Evolutionary conservation across 2,797 vertebrate genomes (phyloP), one percentile per base, ranked within the genome.

Genomic region (Siniperca obscura): DNA sequence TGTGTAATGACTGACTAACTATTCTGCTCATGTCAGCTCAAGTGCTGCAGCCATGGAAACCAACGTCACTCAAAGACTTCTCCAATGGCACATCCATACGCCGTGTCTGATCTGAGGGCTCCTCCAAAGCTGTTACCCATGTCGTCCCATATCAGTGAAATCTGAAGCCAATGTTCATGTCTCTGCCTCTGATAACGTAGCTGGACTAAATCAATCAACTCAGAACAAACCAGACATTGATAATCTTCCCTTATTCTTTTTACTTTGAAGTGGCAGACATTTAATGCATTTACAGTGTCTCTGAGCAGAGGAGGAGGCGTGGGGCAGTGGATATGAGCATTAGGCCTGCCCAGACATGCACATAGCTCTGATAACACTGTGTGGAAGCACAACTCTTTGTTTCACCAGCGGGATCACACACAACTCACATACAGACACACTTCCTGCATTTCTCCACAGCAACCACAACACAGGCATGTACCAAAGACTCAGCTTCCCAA

Each of bases 391-490:
- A 55, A 73, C 21, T 79, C 87, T 89, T 90, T 92, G 84, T 90
- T 90, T 86, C 62, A 81, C 19, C 46, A 9, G 52, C 36, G 7
- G 75, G 55, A 85, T 86, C 75, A 85, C 76, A 82, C 70, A 57
- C 76, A 64, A 38, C 50, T 71, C 78, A 10, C 69, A 86, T 40
- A 72, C 27, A 22, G 67, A 80, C 82, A 88, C 84, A n/a, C 86
- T 84, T 84, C 83, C 74, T 81, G 78, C 79, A 65, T 79, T 42
- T 80, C 81, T 89, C 84, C 93, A 89, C 89, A 92, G 92, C 91
- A 95, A 94, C 92, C 85, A 88, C 87, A 92, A 90, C 88, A 90
- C 81, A 85, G 77, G 78, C 85, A 91, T 84, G 70, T 80, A 78
- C 55, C 75, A 70, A 83, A 68, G 72, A 57, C 72, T 61, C 64